Percentiles rank a stretch among this genome's conserved stretches.
Evolutionary conservation across 1,140 invertebrate species (phyloP).

Genomic region (Meloidogyne hapla): DNA sequence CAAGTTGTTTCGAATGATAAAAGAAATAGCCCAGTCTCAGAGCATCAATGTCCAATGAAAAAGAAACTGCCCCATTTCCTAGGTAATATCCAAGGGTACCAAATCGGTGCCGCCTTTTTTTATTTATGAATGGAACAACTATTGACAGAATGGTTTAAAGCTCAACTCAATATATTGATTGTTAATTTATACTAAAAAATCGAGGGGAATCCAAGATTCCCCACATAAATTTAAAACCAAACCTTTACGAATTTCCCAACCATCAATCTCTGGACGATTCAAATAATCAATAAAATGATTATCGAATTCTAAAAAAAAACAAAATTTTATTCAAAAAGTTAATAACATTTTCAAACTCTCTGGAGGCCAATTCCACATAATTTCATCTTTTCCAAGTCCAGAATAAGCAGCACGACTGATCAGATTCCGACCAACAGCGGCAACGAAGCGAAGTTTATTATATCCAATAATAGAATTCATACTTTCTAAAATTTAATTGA

Average conservation of each 20-base stretch:
- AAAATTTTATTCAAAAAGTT: neutral
- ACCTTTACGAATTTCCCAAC: slow-evolving; percentile 82
- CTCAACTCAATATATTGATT: too few relatives aligned
- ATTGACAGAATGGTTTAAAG: too few relatives aligned
- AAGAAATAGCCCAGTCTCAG: too few relatives aligned
- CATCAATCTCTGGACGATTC: slow-evolving; percentile 84
- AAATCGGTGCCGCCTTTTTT: too few relatives aligned
- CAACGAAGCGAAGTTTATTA: neutral
- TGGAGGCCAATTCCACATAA: slow-evolving; percentile 64
- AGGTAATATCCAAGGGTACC: too few relatives aligned
- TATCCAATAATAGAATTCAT: neutral
- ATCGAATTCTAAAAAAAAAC: slow-evolving; percentile 51
- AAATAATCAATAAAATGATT: slow-evolving; percentile 72
- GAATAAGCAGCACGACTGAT: slow-evolving; percentile 20
- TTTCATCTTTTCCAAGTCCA: slow-evolving; percentile 49
- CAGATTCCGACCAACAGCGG: neutral
- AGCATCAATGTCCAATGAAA: too few relatives aligned
- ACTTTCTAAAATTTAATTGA: neutral
- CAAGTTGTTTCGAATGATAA: too few relatives aligned
- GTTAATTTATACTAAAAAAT: too few relatives aligned
- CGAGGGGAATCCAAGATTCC: too few relatives aligned
- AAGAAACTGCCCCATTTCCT: too few relatives aligned
- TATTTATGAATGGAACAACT: too few relatives aligned
- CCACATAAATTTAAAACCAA: slow-evolving; percentile 29
- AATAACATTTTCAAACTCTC: slow-evolving; percentile 51